Base-by-base conservation (phyloP, 1,140 invertebrate genomes). In the Cotesia typhae region DNA sequence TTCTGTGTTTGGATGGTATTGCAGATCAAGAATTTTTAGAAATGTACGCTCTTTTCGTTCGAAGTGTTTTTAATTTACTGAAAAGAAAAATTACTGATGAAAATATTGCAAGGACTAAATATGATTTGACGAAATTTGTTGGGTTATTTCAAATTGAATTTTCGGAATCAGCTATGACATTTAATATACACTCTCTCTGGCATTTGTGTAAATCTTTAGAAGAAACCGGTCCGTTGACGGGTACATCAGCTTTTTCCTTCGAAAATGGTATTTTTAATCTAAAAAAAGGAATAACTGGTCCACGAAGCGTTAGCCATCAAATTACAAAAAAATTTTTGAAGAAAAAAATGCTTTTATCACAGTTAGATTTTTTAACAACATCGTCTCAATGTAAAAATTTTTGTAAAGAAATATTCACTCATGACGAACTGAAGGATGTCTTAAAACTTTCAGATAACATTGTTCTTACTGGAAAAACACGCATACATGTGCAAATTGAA, bases 201-300 rank as follows among this genome's bases (percentile, higher is more conserved):
- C 72, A 73, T 57, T 41, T 68, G 20, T 2, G 28, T 57, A 20
- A 67, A 52, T 57, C 64, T 10, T 64, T 73, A 3, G 7, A 35
- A 47, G 0, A 37, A 7, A 63, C 12, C 17, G 71, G 71, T n/a
- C 64, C 64, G 6, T 52, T 73, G 28, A 68, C 64, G 64, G 64
- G 51, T 4, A 68, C 51, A 14, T 73, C 72, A 4, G 60, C 72
- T 7, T 73, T 73, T 37, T 36, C 57, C 35, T 73, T 68, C 52
- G 57, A 73, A 57, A 67, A 66, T 41, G 63, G 41, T 3, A 72
- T 65, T 57, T 72, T 65, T 41, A 14, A 66, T 38, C 41, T 37
- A 3, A 72, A 72, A 67, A 41, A 41, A 20, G 53, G 41, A n/a
- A 20, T 72, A 3, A 72, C 55, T 63, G 63, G 51, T 4, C 41